Percentiles rank a stretch among this genome's conserved stretches.
Evolutionary conservation across 2,888 invertebrate species (phyloP).

Genomic region (Mesopsocus fuscifrons): DNA sequence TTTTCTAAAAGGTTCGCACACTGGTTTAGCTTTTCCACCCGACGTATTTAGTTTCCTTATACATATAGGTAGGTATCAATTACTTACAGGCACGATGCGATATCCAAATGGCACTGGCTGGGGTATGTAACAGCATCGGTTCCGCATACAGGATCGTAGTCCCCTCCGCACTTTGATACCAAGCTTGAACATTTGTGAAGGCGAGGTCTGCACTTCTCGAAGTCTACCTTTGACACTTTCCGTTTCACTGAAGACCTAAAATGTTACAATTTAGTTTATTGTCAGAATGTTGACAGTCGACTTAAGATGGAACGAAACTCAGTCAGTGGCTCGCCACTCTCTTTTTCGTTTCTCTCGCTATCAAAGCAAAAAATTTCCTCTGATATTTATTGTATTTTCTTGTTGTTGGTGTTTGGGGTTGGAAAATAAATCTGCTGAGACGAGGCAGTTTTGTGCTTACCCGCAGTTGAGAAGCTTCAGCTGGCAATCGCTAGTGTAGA

Average conservation of each 20-base stretch:
- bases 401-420: too few relatives aligned
- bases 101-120: slow-evolving; percentile 63
- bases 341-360: too few relatives aligned
- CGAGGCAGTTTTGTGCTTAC: slow-evolving; percentile 29
- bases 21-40: too few relatives aligned
- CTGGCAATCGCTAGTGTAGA: slow-evolving; percentile 77
- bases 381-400: too few relatives aligned
- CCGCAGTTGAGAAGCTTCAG: slow-evolving; percentile 77
- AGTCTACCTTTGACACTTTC: slow-evolving; percentile 45
- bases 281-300: too few relatives aligned
- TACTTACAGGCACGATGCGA: slow-evolving; percentile 68
- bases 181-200: slow-evolving; percentile 56
- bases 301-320: too few relatives aligned
- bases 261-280: too few relatives aligned
- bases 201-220: slow-evolving; percentile 60
- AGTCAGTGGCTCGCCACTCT: too few relatives aligned
- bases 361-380: too few relatives aligned
- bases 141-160: slow-evolving; percentile 53
- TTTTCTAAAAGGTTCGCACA: too few relatives aligned
- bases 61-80: too few relatives aligned
- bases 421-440: not conserved
- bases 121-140: slow-evolving; percentile 72
- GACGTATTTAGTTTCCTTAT: too few relatives aligned
- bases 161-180: slow-evolving; percentile 24
- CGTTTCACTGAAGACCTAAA: slow-evolving; percentile 31